phyloP scores from a whole-genome alignment of 2,113 vertebrate genomes.

The Lamprotornis superbus region DNA sequence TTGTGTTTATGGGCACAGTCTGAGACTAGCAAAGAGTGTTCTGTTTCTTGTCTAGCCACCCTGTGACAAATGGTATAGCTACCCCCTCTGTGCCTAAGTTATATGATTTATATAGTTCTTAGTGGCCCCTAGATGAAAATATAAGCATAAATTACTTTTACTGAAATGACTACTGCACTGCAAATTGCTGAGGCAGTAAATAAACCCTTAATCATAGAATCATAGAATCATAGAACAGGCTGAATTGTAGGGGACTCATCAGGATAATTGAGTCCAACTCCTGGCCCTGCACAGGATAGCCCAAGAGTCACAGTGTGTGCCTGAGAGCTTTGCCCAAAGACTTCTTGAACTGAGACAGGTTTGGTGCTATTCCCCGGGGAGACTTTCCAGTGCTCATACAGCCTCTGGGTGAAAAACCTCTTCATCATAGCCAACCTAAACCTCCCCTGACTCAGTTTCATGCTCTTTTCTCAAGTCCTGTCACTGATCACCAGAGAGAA shows the following conservation, averaged over 20 bases:
- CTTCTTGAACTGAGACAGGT: background rate
- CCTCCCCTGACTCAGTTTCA: background rate
- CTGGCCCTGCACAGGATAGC: background rate
- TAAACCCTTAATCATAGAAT: background rate
- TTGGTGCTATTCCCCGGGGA: background rate
- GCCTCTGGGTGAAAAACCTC: background rate
- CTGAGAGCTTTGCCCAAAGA: background rate
- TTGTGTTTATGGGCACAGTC: background rate
- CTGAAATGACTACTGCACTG: background rate
- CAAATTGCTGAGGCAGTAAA: conserved; percentile 11
- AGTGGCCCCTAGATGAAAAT: background rate
- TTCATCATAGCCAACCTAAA: background rate
- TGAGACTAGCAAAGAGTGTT: background rate
- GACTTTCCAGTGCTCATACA: background rate
- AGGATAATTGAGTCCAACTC: background rate
- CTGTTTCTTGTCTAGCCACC: background rate
- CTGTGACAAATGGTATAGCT: background rate
- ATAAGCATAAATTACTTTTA: background rate
- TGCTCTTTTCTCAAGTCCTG: background rate
- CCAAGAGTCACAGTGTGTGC: background rate
- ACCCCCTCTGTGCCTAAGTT: background rate
- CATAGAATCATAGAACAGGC: background rate
- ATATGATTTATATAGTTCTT: background rate
- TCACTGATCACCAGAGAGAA: background rate
- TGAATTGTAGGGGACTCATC: background rate